Evolutionary conservation across 2,888 invertebrate genomes (phyloP).

Genomic region (Eupithecia dodoneata): DNA sequence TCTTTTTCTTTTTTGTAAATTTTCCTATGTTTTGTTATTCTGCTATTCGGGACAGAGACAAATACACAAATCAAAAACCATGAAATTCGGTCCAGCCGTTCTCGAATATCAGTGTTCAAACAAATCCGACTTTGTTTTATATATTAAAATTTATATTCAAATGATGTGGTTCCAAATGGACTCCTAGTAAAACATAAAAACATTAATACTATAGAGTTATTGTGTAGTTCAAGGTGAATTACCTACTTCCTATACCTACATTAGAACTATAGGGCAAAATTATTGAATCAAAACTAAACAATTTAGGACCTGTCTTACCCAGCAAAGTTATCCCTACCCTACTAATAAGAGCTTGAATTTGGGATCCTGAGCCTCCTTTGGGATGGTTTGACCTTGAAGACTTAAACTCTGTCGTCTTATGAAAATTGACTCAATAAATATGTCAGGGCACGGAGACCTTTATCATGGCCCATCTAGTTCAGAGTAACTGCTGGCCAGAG

Average conservation of each 20-base stretch:
- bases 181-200: too few species aligned
- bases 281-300: background rate
- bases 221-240: too few species aligned
- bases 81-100: too few species aligned
- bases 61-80: too few species aligned
- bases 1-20: too few species aligned
- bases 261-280: background rate
- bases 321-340: slow-evolving; percentile 8
- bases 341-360: slow-evolving; percentile 19
- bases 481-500: background rate
- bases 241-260: background rate
- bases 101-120: too few species aligned
- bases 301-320: background rate
- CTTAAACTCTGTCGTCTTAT: slow-evolving; percentile 28
- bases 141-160: too few species aligned
- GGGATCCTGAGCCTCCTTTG: slow-evolving; percentile 4
- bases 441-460: slow-evolving; percentile 18
- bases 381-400: slow-evolving; percentile 19
- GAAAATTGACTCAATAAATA: slow-evolving; percentile 27
- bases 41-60: too few species aligned
- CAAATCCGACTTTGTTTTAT: too few species aligned
- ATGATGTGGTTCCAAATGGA: too few species aligned
- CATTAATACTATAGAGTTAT: too few species aligned
- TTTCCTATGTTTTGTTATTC: too few species aligned
- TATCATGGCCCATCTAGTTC: slow-evolving; percentile 11